These are phyloP conservation scores for Frankliniella fusca DNA, from an alignment of 2,888 invertebrate species.

Conservation along the genomic window DNA sequence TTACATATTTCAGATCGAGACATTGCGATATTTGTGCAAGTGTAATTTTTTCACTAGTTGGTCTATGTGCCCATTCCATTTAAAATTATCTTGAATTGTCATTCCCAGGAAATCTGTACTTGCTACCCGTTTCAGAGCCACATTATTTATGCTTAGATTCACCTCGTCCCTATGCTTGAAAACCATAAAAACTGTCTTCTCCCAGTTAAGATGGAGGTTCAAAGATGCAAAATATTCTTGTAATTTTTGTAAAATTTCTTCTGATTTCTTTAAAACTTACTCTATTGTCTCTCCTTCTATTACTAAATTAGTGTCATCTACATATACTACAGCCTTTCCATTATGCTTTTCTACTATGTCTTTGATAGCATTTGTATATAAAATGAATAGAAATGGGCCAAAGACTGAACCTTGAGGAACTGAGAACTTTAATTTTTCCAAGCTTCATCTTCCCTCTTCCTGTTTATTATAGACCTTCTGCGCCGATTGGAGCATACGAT, in stretches of 20 bases:
- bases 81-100: background rate
- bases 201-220: background rate
- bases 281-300: background rate
- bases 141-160: background rate
- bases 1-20: background rate
- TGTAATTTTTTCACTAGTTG: background rate
- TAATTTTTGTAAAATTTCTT: background rate
- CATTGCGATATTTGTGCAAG: background rate
- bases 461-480: too few relatives aligned
- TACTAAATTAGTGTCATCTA: background rate
- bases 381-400: background rate
- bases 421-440: background rate
- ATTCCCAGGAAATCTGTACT: conserved; percentile 6
- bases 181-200: background rate
- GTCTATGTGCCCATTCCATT: conserved; percentile 6
- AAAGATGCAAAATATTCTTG: background rate
- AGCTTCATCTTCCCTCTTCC: background rate
- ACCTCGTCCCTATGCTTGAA: background rate
- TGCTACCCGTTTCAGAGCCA: background rate
- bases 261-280: background rate
- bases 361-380: background rate
- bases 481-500: too few relatives aligned
- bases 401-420: background rate
- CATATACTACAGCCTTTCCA: background rate
- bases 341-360: background rate